Evolutionary conservation across 2,113 vertebrate genomes (phyloP), one percentile per base, ranked within the genome.

Genomic region (Camelus bactrianus): DNA sequence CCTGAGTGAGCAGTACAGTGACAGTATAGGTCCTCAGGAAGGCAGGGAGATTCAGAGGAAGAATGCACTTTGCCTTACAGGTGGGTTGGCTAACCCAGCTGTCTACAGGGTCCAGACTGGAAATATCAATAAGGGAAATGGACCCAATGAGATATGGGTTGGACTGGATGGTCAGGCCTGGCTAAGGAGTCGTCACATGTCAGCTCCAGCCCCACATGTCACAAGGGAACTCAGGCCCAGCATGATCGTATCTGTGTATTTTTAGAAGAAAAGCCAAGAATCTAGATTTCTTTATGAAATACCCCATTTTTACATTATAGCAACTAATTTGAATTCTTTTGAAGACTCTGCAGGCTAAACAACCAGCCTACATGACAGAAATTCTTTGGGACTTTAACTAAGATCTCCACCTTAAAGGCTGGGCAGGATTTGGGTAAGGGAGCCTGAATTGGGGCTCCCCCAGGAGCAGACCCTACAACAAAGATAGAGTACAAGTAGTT

Each of bases 251-350:
- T n/a, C 67, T 62, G 6, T 65, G 32, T 13, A 6, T 76, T 67
- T 77, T 95, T 73, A 48, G 54, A 38, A 5, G n/a, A 83, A 48
- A 94, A 94, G 50, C 32, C 24, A 84, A 62, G n/a, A 82, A 80
- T 87, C n/a, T 70, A 35, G 3, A 75, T 87, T 94, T 83, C 32
- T 83, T 69, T 72, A 13, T 38, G 46, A 38, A 83, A 22, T 65
- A 46, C 20, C 52, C 6, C 24, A 16, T 54, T 79, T 91, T 52
- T 58, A 65, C 28, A 62, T 26, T 3, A 79, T 46, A 60, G 32
- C 32, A 77, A 72, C 46, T 82, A 50, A 77, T 77, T 58, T 82
- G 35, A 77, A 72, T 92, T 91, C 16, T 88, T 87, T 54, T 30
- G 83, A 91, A 92, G 62, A 82, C 46, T 30, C n/a, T 82, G 17